These are phyloP conservation scores for Pecten maximus DNA, from an alignment of 2,888 invertebrate species.

Conservation along the genomic window DNA sequence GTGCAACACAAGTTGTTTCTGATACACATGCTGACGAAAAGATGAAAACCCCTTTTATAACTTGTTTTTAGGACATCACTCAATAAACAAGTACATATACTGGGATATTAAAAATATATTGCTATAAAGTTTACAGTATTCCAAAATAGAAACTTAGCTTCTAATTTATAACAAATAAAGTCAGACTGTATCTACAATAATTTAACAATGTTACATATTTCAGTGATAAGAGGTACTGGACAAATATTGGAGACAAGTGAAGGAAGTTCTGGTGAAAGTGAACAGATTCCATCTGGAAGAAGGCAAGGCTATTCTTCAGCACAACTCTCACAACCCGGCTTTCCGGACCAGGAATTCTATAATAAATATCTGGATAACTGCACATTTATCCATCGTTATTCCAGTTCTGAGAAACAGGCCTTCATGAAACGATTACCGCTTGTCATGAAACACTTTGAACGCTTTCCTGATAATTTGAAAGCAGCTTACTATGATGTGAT, in stretches of 20 bases:
- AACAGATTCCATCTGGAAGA: not conserved
- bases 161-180: too few species aligned
- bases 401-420: not conserved
- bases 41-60: too few species aligned
- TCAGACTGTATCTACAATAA: too few species aligned
- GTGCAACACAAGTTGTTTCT: too few species aligned
- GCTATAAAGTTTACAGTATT: too few species aligned
- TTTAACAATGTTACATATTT: not conserved
- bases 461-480: conserved; percentile 62
- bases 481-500: conserved; percentile 69
- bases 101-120: too few species aligned
- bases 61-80: too few species aligned
- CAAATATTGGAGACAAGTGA: not conserved
- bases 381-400: not conserved
- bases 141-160: too few species aligned
- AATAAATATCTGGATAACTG: not conserved
- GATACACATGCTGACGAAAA: too few species aligned
- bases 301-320: not conserved
- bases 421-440: not conserved
- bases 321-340: not conserved
- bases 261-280: not conserved
- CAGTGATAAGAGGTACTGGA: not conserved
- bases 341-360: not conserved
- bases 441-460: conserved; percentile 44
- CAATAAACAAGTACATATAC: too few species aligned